Evolutionary conservation across 2,797 vertebrate genomes (phyloP), one percentile per base, ranked within the genome.

Genomic region (Glyptemys insculpta): DNA sequence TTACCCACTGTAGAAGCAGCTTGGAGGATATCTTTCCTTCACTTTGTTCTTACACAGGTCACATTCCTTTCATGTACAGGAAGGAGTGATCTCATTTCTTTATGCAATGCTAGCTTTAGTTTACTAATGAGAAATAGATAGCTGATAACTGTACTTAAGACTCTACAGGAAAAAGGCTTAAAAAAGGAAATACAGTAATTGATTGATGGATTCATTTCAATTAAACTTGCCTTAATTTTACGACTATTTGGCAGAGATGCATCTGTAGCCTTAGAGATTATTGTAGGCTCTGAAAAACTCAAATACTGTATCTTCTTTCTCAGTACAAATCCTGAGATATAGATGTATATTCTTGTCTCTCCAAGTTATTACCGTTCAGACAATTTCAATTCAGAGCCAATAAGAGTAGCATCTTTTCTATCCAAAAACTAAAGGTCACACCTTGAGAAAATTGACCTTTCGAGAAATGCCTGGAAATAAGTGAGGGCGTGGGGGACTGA

Each of bases 161-260:
- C 57, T 89, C 2, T 27, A 54, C 2, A 88, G 68, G 87, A 92
- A 94, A 83, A 87, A 2, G 47, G 5, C 65, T 81, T 1, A 56
- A 90, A 94, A 97, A 82, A 78, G 12, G 80, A 80, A 91, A 37
- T 92, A 57, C 4, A 91, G 85, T 53, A 86, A 52, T 34, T 76
- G 25, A 84, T 85, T 84, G 44, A 68, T 53, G 44, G 41, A 88
- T 91, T 86, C 47, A 50, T n/a, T 92, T 92, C 74, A 85, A 97
- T 88, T 81, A 62, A 74, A 62, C 21, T 85, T 94, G 25, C 6
- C 74, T 86, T 94, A 80, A 84, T 83, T 86, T 83, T 0, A 89
- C 3, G 82, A 89, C 53, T 79, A 56, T 86, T 25, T 21, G 23
- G 85, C 86, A 85, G 4, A 87, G 8, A 65, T 79, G 76, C 0